Conservation (phyloP, 2,888 invertebrate genomes). For the Mycalesis mineus region DNA sequence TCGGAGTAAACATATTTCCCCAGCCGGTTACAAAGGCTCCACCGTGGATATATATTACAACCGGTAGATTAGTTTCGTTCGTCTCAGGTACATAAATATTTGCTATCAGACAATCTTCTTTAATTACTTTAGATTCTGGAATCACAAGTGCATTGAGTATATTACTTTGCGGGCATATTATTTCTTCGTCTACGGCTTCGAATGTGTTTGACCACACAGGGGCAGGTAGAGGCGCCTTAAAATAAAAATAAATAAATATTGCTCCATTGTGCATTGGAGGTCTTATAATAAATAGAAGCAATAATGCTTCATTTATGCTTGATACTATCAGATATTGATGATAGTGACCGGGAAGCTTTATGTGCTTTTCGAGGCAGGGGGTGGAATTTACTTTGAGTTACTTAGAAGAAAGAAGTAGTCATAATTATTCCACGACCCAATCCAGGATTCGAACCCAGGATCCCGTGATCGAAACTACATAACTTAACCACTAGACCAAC, state of each 20-base stretch:
- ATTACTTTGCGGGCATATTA: slow-evolving; percentile 32
- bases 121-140: slow-evolving; percentile 17
- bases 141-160: not conserved
- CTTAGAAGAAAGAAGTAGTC: too few species aligned
- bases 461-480: too few species aligned
- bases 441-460: too few species aligned
- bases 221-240: slow-evolving; percentile 44
- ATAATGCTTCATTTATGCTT: too few species aligned
- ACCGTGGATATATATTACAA: slow-evolving; percentile 61
- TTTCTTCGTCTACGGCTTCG: slow-evolving; percentile 34
- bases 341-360: too few species aligned
- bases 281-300: too few species aligned
- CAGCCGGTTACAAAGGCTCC: slow-evolving; percentile 56
- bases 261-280: too few species aligned
- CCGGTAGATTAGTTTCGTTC: slow-evolving; percentile 41
- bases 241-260: not conserved
- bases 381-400: too few species aligned
- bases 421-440: too few species aligned
- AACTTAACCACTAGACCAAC: too few species aligned
- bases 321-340: too few species aligned
- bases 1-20: slow-evolving; percentile 39
- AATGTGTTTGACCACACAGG: slow-evolving; percentile 35
- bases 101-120: slow-evolving; percentile 40
- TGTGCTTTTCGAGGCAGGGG: too few species aligned
- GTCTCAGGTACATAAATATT: slow-evolving; percentile 39